phyloP scores from a whole-genome alignment of 1,140 invertebrate species.

The Aphelenchoides besseyi region DNA sequence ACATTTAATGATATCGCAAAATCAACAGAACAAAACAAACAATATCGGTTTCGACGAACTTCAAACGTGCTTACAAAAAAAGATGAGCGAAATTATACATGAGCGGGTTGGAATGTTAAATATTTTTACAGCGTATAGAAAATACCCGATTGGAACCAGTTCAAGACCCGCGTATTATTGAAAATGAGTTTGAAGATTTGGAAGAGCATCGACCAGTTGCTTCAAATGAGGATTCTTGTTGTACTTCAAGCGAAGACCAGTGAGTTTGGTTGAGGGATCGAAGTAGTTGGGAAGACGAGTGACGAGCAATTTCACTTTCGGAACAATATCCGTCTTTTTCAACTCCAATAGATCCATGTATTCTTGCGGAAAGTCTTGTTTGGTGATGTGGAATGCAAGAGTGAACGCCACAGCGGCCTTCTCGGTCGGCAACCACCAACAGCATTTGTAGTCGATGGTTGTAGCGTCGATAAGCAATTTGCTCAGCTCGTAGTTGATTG shows the following conservation, averaged over 20 bases:
- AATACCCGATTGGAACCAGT: not conserved
- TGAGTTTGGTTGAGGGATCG: not conserved
- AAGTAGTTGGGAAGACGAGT: not conserved
- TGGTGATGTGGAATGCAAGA: not conserved
- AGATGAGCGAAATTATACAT: not conserved
- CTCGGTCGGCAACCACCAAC: not conserved
- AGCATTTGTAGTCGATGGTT: not conserved
- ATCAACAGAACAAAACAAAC: no score
- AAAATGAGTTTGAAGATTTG: not conserved
- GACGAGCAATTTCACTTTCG: not conserved
- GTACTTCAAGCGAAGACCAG: constrained; percentile 7
- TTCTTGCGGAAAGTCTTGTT: not conserved
- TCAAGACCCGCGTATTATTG: not conserved
- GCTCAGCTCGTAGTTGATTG: not conserved
- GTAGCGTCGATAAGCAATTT: constrained; percentile 9
- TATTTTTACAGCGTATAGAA: not conserved
- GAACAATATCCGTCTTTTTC: not conserved
- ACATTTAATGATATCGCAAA: no score
- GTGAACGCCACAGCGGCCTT: not conserved
- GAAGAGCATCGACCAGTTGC: not conserved
- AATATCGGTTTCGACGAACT: no score
- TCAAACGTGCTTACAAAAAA: no score
- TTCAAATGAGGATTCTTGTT: not conserved
- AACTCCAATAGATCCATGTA: not conserved
- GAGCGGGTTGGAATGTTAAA: not conserved